A percentile compares a stretch with the other conserved stretches of the same genome.
Evolutionary conservation across 2,888 invertebrate genomes (phyloP).

Genomic region (Nudaria mundana): DNA sequence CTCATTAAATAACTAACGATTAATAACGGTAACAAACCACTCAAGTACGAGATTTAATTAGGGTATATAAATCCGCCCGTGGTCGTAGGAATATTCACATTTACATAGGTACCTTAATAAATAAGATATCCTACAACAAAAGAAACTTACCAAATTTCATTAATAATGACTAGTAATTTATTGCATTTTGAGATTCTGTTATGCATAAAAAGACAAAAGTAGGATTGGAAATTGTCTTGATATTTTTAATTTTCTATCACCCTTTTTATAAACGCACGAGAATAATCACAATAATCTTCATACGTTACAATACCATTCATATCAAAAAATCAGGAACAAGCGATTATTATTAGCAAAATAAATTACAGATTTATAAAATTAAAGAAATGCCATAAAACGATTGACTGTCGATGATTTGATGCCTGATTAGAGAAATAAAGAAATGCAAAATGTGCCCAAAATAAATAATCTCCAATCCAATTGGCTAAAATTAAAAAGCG

Average conservation of each 20-base stretch:
- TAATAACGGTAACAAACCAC: constrained; percentile 61
- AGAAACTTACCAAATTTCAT: constrained; percentile 69
- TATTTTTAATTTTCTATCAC: constrained; percentile 50
- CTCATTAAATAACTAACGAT: constrained; percentile 61
- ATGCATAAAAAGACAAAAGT: constrained; percentile 59
- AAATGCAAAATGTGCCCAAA: constrained; percentile 79
- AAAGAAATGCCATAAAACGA: constrained; percentile 65
- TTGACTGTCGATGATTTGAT: constrained; percentile 47
- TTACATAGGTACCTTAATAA: constrained; percentile 48
- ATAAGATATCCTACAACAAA: constrained; percentile 53
- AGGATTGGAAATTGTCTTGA: constrained; percentile 66
- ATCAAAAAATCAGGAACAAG: constrained; percentile 65
- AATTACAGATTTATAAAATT: constrained; percentile 44
- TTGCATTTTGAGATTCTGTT: constrained; percentile 53
- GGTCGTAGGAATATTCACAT: constrained; percentile 58
- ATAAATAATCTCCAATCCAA: constrained; percentile 60
- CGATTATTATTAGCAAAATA: constrained; percentile 68
- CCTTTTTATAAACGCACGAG: constrained; percentile 57
- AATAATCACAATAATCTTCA: constrained; percentile 55
- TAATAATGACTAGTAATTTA: constrained; percentile 72
- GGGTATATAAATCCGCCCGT: constrained; percentile 29
- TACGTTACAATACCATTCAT: constrained; percentile 61
- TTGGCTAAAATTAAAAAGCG: constrained; percentile 68
- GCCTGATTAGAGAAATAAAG: constrained; percentile 70
- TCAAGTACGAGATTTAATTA: constrained; percentile 49